phyloP scores from a whole-genome alignment of 1,140 invertebrate species.

The Zaprionus lachaisei region DNA sequence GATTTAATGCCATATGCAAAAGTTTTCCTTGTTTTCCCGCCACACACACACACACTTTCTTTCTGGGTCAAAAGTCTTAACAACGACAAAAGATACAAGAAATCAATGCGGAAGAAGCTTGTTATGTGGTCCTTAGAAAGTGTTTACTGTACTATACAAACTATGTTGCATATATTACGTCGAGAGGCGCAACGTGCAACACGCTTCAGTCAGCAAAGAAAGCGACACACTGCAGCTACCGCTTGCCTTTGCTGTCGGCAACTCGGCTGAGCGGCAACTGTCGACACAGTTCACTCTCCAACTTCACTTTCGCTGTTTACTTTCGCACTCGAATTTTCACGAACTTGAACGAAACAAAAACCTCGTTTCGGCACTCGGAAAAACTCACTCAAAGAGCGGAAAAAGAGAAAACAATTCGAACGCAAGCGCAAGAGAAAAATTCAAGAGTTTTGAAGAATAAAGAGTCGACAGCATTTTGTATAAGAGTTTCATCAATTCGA shows the following conservation, averaged over 20 bases:
- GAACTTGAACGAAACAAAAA: conserved; percentile 8
- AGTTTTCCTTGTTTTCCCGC: conserved; percentile 29
- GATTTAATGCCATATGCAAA: conserved; percentile 57
- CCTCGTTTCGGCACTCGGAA: conserved; percentile 13
- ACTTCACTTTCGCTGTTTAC: conserved; percentile 20
- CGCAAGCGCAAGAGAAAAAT: conserved; percentile 24
- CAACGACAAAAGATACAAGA: conserved; percentile 15
- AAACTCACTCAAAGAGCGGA: not conserved
- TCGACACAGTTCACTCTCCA: not conserved
- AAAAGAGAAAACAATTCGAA: conserved; percentile 2
- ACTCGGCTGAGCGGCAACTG: conserved; percentile 66
- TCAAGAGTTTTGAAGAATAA: conserved; percentile 5
- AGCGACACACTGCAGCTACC: not conserved
- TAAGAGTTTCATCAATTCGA: not conserved
- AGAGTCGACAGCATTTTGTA: not conserved
- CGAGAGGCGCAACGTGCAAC: not conserved
- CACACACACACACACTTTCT: not conserved
- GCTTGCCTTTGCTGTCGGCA: conserved; percentile 50
- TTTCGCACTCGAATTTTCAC: conserved; percentile 34
- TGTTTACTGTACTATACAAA: conserved; percentile 49
- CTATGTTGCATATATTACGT: conserved; percentile 13
- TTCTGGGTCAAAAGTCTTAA: conserved; percentile 39
- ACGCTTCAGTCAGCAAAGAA: not conserved
- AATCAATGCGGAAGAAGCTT: conserved; percentile 6
- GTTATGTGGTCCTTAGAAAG: conserved; percentile 43